A percentile compares a stretch with the other conserved stretches of the same genome.
Evolutionary conservation across 1,140 invertebrate species (phyloP).

Genomic region (Drosophila azteca): DNA sequence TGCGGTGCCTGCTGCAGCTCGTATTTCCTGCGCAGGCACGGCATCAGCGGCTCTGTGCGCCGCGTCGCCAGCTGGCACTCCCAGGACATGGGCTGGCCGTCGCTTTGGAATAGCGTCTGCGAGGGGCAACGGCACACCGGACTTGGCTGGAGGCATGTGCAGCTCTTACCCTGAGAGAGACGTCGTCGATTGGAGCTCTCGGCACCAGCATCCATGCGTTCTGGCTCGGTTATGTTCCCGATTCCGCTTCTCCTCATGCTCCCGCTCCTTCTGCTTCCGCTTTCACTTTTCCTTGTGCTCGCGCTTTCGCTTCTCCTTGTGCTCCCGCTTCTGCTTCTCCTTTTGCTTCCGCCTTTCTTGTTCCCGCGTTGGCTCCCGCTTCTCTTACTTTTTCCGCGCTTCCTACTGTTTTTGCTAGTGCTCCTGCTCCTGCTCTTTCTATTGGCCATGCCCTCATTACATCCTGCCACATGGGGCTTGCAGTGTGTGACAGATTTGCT

Average conservation of each 20-base stretch:
- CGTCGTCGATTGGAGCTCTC: not conserved
- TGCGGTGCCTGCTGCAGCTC: conserved; percentile 44
- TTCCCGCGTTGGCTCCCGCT: too few relatives aligned
- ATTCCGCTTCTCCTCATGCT: not conserved
- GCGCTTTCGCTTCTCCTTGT: too few relatives aligned
- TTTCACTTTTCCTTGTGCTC: too few relatives aligned
- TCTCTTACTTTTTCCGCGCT: not conserved
- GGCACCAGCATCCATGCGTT: not conserved
- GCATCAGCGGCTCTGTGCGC: conserved; percentile 23
- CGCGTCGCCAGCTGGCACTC: conserved; percentile 25
- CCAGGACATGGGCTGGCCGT: conserved; percentile 50
- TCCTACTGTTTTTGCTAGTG: not conserved
- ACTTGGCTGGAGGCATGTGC: conserved; percentile 21
- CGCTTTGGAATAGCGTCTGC: conserved; percentile 34
- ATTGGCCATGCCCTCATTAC: too few relatives aligned
- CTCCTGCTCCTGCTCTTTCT: not conserved
- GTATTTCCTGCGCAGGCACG: conserved; percentile 26
- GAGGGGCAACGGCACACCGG: conserved; percentile 1
- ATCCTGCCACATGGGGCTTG: too few relatives aligned
- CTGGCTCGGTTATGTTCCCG: not conserved
- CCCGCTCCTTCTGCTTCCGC: not conserved
- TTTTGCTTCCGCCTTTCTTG: not conserved
- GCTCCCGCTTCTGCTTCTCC: too few relatives aligned
- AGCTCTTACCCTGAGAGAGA: conserved; percentile 1
- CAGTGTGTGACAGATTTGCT: too few relatives aligned